These are phyloP conservation scores for Mus pahari DNA, from an alignment of 2,113 vertebrate genomes.

Conservation along the genomic window DNA sequence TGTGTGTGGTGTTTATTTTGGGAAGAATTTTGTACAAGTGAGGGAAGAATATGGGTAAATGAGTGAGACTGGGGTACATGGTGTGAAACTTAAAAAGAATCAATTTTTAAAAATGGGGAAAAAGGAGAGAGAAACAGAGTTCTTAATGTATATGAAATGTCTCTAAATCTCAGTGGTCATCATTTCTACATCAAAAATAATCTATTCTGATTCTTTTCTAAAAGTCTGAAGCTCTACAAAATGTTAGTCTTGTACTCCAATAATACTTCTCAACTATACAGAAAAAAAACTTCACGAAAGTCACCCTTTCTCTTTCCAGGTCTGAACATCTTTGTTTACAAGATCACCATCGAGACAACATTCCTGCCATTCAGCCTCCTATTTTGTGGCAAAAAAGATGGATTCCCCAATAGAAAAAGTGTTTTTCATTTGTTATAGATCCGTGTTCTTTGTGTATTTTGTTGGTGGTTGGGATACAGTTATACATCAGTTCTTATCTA, in stretches of 20 bases:
- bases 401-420: not conserved
- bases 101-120: no score
- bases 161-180: not conserved
- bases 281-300: not conserved
- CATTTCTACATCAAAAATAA: slow-evolving; percentile 26
- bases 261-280: not conserved
- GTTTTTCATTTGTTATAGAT: not conserved
- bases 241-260: not conserved
- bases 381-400: not conserved
- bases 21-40: no score
- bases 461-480: not conserved
- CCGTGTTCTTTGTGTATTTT: not conserved
- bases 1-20: no score
- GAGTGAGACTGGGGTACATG: no score
- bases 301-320: not conserved
- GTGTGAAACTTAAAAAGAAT: no score
- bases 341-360: not conserved
- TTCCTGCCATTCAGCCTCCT: not conserved
- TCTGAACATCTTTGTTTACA: not conserved
- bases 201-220: slow-evolving; percentile 29
- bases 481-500: not conserved
- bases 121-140: slow-evolving; percentile 14
- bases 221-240: not conserved
- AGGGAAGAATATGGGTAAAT: no score
- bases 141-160: not conserved